Percentiles rank a stretch among this genome's conserved stretches.
phyloP scores from a whole-genome alignment of 2,888 invertebrate species.

The Drosophila recens region DNA sequence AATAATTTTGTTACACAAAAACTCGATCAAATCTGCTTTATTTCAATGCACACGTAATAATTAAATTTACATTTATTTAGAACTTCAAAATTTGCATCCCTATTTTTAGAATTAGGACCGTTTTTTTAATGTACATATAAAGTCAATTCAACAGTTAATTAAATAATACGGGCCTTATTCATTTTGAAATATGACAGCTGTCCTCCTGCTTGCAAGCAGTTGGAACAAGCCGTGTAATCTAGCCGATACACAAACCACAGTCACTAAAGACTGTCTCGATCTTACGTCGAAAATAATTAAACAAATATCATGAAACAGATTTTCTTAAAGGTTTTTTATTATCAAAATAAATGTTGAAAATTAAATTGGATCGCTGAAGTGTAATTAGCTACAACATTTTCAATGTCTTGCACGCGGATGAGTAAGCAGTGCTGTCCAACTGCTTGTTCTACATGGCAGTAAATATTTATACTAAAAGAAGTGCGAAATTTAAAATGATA shows the following conservation, averaged over 20 bases:
- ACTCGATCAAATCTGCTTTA: too few relatives aligned
- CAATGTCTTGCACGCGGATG: background rate
- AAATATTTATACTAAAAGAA: background rate
- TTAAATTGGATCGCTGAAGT: background rate
- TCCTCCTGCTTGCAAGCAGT: background rate
- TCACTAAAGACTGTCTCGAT: background rate
- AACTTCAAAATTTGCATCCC: too few relatives aligned
- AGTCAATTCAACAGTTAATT: too few relatives aligned
- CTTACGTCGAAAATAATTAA: background rate
- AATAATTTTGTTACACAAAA: too few relatives aligned
- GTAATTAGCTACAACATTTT: background rate
- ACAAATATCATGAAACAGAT: background rate
- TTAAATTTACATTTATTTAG: too few relatives aligned
- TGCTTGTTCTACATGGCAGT: background rate
- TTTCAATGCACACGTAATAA: too few relatives aligned
- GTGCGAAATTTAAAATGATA: background rate
- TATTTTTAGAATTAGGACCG: too few relatives aligned
- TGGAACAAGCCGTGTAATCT: background rate
- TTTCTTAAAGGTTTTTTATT: background rate
- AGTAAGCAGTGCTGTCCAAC: background rate
- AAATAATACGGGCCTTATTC: too few relatives aligned
- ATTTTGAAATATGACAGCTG: too few relatives aligned
- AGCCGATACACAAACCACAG: background rate
- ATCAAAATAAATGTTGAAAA: background rate
- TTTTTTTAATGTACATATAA: too few relatives aligned